Evolutionary conservation across 2,888 invertebrate species (phyloP), one percentile per base, ranked within the genome.

Genomic region (Malacosoma neustria): DNA sequence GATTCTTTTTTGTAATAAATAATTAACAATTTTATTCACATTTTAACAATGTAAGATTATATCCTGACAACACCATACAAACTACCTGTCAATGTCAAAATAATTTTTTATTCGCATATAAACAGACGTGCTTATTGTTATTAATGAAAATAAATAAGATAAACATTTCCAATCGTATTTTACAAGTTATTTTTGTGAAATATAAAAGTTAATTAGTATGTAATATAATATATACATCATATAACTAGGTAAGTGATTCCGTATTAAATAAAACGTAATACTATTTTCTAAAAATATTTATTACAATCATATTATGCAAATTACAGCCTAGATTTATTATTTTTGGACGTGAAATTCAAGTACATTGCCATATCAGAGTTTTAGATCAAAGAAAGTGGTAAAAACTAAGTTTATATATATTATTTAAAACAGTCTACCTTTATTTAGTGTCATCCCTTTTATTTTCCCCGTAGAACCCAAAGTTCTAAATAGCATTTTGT

Each of bases 151-250:
- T 22, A 22, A 22, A 22, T 22, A 22, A 22, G 5, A 7, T 2
- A 22, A 22, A 22, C 22, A 7, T 22, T 22, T 33, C 33, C 32
- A 35, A 13, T 32, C 12, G 15, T 35, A 35, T 37, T 42, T 42
- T 37, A 42, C 37, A 42, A 37, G 39, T 37, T 30, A 39, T 42
- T 42, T 39, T 15, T 32, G 22, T 29, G 22, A 31, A 13, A 34
- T 22, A 22, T 22, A 22, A 5, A 22, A 38, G 29, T 30, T 15
- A 32, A 34, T 11, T 22, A 22, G 22, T 22, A 29, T 35, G 33
- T 33, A 14, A 34, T 34, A 34, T 36, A n/a, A 37, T 39, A 38
- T n/a, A n/a, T 22, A 29, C 33, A 30, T 33, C 14, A 34, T 34
- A 34, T 36, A n/a, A 37, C 37, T 36, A 22, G 22, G 22, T 22